Evolutionary conservation across 2,113 vertebrate genomes (phyloP), one percentile per base, ranked within the genome.

Genomic region (Festucalex cinctus): DNA sequence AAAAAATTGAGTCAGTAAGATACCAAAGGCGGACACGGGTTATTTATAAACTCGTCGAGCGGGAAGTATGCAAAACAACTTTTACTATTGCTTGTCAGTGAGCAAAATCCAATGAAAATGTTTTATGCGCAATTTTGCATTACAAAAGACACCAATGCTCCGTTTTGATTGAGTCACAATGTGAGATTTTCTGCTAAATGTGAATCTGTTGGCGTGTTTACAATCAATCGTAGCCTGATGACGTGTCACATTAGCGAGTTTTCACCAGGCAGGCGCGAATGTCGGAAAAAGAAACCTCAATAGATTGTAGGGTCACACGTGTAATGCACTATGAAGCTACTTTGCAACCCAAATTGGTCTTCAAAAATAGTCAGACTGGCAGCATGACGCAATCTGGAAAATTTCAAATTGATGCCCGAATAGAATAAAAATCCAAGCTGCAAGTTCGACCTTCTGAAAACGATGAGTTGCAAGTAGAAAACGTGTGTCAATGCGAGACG

Each of bases 41-140:
- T 88, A 85, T 88, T 86, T 81, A 81, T 88, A 84, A 76, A 72
- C 74, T 70, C 62, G 70, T 69, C 74, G 28, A 78, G 64, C 43
- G 65, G 58, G 71, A 68, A 71, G 43, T 37, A 73, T 74, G 79
- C 63, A 58, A 58, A 58, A 58, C 28, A 58, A 58, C 28, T 19
- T 19, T 9, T 58, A 32, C 9, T 58, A 9, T 17, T 19, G 13
- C 19, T 61, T 24, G 19, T 22, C 10, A 0, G 13, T 28, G 13
- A 26, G 24, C 24, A 28, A 56, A 28, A 36, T 22, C 20, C 58
- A 36, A 28, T 36, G 3, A 22, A 9, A 35, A 37, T 13, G 51
- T 58, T 57, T 9, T 6, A 35, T 35, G 6, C 0, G 17, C 2
- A 59, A 16, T 56, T 13, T 12, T 9, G 5, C 24, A 16, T 28